These are phyloP conservation scores for Operophtera brumata DNA, from an alignment of 2,888 invertebrate genomes.

Conservation along the genomic window DNA sequence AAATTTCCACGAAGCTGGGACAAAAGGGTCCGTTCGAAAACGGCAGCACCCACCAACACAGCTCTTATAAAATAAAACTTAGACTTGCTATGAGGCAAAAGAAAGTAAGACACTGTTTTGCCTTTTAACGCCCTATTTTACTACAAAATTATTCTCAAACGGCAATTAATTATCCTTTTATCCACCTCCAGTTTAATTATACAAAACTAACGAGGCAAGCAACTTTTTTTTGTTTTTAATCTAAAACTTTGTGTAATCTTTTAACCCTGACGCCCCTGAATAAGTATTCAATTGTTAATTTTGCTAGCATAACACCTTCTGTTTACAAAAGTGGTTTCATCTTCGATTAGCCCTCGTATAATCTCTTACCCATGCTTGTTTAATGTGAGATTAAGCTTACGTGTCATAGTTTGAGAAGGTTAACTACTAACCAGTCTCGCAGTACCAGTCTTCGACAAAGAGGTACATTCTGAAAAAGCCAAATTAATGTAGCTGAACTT, in stretches of 20 bases:
- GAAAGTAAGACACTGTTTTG: constrained; percentile 51
- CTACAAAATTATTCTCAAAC: constrained; percentile 53
- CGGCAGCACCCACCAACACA: constrained; percentile 37
- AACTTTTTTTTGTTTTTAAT: neutral
- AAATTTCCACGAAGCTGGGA: constrained; percentile 57
- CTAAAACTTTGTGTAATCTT: neutral
- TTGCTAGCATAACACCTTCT: constrained; percentile 18
- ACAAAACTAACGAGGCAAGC: constrained; percentile 27
- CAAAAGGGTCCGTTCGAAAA: constrained; percentile 56
- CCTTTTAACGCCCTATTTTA: constrained; percentile 50
- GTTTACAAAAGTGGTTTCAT: constrained; percentile 42
- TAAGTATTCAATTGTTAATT: neutral
- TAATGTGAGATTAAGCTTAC: constrained; percentile 45
- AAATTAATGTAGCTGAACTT: no score
- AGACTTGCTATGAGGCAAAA: constrained; percentile 53
- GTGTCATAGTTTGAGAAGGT: constrained; percentile 41
- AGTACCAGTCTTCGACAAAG: neutral
- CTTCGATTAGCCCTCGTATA: constrained; percentile 48
- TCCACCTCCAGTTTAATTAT: constrained; percentile 34
- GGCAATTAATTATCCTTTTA: constrained; percentile 47
- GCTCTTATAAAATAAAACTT: constrained; percentile 48
- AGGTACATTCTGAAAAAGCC: no score
- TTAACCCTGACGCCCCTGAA: neutral
- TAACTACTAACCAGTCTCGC: constrained; percentile 29
- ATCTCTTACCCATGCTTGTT: constrained; percentile 37